Percentiles rank a stretch among this genome's conserved stretches.
Evolutionary conservation across 92 coral and sea anemone species (phyloP).

Genomic region (Phenganax marumi): DNA sequence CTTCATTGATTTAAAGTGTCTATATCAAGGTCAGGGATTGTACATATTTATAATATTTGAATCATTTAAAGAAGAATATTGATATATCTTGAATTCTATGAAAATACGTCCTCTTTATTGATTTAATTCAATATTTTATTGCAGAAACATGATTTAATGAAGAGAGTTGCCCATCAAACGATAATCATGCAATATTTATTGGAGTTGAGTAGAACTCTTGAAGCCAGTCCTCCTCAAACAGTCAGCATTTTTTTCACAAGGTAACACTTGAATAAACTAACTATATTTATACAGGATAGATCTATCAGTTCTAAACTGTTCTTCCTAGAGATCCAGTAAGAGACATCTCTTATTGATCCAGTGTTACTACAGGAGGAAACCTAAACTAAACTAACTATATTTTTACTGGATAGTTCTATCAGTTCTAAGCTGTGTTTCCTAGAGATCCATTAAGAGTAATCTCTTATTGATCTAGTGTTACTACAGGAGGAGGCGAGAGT

Average conservation of each 20-base stretch:
- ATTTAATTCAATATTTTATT: background rate
- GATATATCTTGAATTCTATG: no score
- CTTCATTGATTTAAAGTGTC: background rate
- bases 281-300: slow-evolving; percentile 7
- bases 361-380: slow-evolving; percentile 16
- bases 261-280: slow-evolving; percentile 37
- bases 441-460: slow-evolving; percentile 1
- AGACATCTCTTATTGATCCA: slow-evolving; percentile 8
- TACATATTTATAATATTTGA: no score
- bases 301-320: slow-evolving; percentile 27
- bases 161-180: slow-evolving; percentile 91
- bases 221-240: slow-evolving; percentile 78
- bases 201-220: slow-evolving; percentile 80
- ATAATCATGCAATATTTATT: slow-evolving; percentile 89
- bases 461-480: background rate
- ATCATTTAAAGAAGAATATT: no score
- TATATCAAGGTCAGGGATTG: no score
- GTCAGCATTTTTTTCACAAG: slow-evolving; percentile 77
- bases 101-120: background rate
- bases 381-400: slow-evolving; percentile 19
- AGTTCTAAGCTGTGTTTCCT: slow-evolving; percentile 7
- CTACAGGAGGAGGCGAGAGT: background rate
- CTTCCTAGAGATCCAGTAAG: slow-evolving; percentile 11
- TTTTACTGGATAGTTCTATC: slow-evolving; percentile 18
- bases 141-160: slow-evolving; percentile 91